Evolutionary conservation across 2,797 vertebrate species (phyloP), one percentile per base, ranked within the genome.

Genomic region (Florisuga fusca): DNA sequence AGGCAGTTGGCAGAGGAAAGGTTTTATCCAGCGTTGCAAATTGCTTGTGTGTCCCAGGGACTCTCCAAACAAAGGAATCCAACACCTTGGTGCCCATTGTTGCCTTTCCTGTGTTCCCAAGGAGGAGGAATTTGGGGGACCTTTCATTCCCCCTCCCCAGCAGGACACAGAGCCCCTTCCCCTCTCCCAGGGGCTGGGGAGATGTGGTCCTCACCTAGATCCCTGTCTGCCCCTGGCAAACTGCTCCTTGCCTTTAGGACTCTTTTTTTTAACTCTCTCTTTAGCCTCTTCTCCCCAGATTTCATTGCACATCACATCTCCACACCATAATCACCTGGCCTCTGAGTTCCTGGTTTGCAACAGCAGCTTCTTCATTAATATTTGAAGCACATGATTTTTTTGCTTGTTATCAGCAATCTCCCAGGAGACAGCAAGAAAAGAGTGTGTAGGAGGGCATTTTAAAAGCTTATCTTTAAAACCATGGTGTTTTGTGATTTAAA

Each of bases 401-500:
- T 61, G 54, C 92, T 34, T 83, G 58, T 95, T 93, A 74, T 78
- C 84, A 68, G 73, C 83, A 63, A 33, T 14, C 48, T 81, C 95
- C 66, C 50, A 0, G 90, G 79, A 95, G 78, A 94, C 55, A n/a
- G 69, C 48, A 43, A 64, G 54, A 48, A 77, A 90, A 90, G 91
- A 16, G 61, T 91, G 62, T 18, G 72, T 91, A 74, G 94, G 88
- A 94, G 92, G 93, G 36, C 16, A 50, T 91, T 94, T 89, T 87
- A 68, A 94, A 78, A 75, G 84, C 84, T 96, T 95, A 90, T 97
- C 84, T 95, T 94, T 59, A 85, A 90, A 96, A 74, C 73, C 84
- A 25, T 5, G 43, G 53, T 93, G 84, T 72, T 90, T 75, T 92
- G 74, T 97, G 89, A 95, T 96, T 94, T 91, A 75, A 78, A 96